Conservation (phyloP, 2,888 invertebrate genomes). For the Prosapia bicincta region DNA sequence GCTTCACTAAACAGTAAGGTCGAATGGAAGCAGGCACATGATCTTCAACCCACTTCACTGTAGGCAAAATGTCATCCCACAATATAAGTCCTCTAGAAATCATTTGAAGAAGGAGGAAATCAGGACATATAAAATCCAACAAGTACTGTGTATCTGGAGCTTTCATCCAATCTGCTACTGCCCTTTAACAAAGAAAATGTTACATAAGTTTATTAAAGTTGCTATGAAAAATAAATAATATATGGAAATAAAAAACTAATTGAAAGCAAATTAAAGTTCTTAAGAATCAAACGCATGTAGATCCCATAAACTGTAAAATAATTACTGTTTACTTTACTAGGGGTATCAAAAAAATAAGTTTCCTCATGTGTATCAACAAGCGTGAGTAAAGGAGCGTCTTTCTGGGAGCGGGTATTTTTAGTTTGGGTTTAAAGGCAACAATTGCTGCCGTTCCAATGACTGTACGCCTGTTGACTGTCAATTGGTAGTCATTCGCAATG, state of each 20-base stretch:
- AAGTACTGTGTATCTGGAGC: constrained; percentile 88
- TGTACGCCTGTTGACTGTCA: no score
- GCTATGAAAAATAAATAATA: constrained; percentile 12
- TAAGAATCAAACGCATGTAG: constrained; percentile 4
- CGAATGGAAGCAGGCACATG: constrained; percentile 75
- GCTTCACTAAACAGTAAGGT: constrained; percentile 74
- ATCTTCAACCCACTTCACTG: constrained; percentile 76
- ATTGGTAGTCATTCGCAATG: no score
- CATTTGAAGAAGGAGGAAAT: constrained; percentile 79
- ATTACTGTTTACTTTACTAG: no score
- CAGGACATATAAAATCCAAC: constrained; percentile 87
- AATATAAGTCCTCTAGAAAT: constrained; percentile 79
- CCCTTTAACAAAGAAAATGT: constrained; percentile 47
- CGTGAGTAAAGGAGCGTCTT: no score
- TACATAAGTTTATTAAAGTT: no score
- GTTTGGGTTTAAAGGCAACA: no score
- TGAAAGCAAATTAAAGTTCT: not conserved
- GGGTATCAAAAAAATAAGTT: no score
- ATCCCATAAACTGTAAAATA: no score
- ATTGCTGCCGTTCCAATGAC: no score
- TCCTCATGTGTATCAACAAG: no score
- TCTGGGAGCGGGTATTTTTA: no score
- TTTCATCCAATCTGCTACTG: constrained; percentile 87
- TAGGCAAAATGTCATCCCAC: constrained; percentile 82
- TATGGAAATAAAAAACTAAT: not conserved